These are phyloP conservation scores for Choreutis nemorana DNA, from an alignment of 2,888 invertebrate species.

Conservation along the genomic window DNA sequence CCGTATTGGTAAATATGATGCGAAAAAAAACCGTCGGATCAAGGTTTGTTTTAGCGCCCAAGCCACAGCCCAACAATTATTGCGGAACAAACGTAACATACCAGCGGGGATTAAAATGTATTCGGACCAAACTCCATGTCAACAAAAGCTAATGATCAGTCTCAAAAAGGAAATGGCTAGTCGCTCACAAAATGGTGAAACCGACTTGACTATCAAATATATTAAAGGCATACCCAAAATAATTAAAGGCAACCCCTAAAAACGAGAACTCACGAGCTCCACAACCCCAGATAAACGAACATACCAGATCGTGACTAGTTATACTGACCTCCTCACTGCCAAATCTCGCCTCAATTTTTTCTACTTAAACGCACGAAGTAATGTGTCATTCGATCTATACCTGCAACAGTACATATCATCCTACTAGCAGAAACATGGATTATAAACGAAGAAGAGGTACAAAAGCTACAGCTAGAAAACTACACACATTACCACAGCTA, in stretches of 20 bases:
- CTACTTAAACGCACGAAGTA: slow-evolving; percentile 9
- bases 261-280: slow-evolving; percentile 4
- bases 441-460: slow-evolving; percentile 9
- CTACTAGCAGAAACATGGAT: slow-evolving; percentile 14
- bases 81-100: slow-evolving; percentile 5
- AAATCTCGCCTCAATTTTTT: slow-evolving; percentile 9
- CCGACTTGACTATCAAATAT: slow-evolving; percentile 10
- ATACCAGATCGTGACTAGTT: slow-evolving; percentile 7
- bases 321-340: slow-evolving; percentile 5
- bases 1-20: slow-evolving; percentile 8
- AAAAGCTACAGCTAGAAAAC: no score
- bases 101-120: slow-evolving; percentile 6
- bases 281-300: slow-evolving; percentile 6
- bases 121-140: slow-evolving; percentile 11
- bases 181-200: slow-evolving; percentile 8
- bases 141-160: slow-evolving; percentile 8
- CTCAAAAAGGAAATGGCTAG: slow-evolving; percentile 7
- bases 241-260: slow-evolving; percentile 8
- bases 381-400: slow-evolving; percentile 6
- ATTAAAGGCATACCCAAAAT: slow-evolving; percentile 12
- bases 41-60: slow-evolving; percentile 7
- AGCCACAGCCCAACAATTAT: slow-evolving; percentile 4
- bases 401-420: slow-evolving; percentile 8
- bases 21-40: slow-evolving; percentile 4
- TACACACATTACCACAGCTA: no score